These are phyloP conservation scores for Myoxocephalus aenaeus DNA, from an alignment of 2,797 vertebrate species.

Conservation along the genomic window DNA sequence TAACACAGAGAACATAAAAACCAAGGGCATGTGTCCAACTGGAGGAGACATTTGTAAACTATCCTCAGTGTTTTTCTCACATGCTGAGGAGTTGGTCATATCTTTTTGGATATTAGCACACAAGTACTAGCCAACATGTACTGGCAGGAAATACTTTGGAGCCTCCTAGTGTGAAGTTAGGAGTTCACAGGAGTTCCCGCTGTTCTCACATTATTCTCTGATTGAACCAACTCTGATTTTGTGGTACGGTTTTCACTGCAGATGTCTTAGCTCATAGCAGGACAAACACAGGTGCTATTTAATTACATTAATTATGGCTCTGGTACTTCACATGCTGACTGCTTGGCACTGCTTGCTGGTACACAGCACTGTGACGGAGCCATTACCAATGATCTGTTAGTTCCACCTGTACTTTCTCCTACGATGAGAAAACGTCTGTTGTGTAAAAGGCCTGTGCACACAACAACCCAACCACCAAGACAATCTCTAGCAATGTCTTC, in stretches of 20 bases:
- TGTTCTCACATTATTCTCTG: not conserved
- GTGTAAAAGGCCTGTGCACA: not conserved
- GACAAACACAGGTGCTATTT: constrained; percentile 13
- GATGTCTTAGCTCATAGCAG: not conserved
- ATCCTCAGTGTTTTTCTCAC: not conserved
- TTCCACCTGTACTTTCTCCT: constrained; percentile 4
- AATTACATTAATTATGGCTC: not conserved
- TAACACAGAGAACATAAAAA: constrained; percentile 1
- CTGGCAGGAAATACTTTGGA: constrained; percentile 22
- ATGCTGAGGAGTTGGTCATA: not conserved
- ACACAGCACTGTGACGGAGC: not conserved
- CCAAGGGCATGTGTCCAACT: not conserved
- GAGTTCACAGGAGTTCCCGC: not conserved
- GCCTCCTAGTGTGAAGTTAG: constrained; percentile 20
- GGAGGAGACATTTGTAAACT: not conserved
- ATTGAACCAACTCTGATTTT: not conserved
- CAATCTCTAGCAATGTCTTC: not conserved
- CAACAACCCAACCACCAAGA: not conserved
- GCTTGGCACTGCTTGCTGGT: not conserved
- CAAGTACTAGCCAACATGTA: not conserved
- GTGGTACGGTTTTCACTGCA: not conserved
- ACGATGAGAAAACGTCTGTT: not conserved
- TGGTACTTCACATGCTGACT: not conserved
- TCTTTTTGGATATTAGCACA: not conserved
- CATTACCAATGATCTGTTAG: too few relatives aligned